A percentile compares a stretch with the other conserved stretches of the same genome.
These are phyloP conservation scores for Capitulum mitella DNA, from an alignment of 2,888 invertebrate species.

Conservation along the genomic window DNA sequence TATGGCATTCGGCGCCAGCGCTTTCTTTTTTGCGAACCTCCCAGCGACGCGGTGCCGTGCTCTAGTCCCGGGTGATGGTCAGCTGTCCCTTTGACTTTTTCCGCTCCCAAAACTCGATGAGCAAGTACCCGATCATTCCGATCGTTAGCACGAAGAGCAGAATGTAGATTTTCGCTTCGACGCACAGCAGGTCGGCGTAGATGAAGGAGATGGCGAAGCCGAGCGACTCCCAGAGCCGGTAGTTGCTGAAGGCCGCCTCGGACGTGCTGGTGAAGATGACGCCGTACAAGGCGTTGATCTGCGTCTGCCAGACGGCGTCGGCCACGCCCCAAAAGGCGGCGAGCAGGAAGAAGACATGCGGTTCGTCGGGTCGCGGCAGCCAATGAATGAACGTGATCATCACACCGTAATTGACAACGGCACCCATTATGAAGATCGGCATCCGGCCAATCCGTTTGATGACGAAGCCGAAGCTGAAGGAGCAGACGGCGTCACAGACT, in stretches of 20 bases:
- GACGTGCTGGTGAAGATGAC: constrained; percentile 74
- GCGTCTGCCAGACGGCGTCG: constrained; percentile 95
- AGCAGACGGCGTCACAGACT: constrained; percentile 84
- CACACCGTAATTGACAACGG: constrained; percentile 65
- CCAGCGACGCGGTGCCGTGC: no score
- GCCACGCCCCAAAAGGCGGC: constrained; percentile 91
- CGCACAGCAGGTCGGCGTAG: constrained; percentile 68
- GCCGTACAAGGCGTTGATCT: constrained; percentile 84
- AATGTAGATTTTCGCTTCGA: constrained; percentile 60
- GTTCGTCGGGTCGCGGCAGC: constrained; percentile 73
- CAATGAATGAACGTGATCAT: constrained; percentile 75
- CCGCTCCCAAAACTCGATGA: constrained; percentile 49
- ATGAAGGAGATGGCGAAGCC: constrained; percentile 81
- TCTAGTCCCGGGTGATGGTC: not conserved
- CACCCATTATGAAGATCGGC: constrained; percentile 65
- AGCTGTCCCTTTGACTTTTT: not conserved
- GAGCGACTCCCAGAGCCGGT: constrained; percentile 82
- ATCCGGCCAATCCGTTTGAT: constrained; percentile 87
- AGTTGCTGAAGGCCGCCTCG: constrained; percentile 87
- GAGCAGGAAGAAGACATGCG: constrained; percentile 75
- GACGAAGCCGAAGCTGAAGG: constrained; percentile 79
- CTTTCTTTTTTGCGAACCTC: no score
- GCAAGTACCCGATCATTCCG: constrained; percentile 67
- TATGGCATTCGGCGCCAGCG: no score
- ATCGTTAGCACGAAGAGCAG: constrained; percentile 59